Evolutionary conservation across 1,140 invertebrate genomes (phyloP).

Genomic region (Diorhabda carinulata): DNA sequence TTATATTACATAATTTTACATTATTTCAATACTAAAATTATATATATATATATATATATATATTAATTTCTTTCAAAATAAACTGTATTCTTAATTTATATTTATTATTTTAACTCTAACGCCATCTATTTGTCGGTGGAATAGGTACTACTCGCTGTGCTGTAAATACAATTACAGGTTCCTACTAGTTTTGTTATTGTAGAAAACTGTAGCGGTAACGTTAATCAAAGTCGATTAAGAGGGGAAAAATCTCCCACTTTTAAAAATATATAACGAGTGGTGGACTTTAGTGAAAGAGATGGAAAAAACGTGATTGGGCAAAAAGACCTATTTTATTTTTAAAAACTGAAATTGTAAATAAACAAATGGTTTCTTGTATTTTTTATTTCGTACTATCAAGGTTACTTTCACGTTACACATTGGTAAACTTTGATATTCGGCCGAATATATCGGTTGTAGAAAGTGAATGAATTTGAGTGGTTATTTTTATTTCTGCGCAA

Average conservation of each 20-base stretch:
- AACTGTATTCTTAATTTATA: no score
- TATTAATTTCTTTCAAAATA: no score
- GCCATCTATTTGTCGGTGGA: no score
- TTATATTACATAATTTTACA: no score
- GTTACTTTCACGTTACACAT: neutral
- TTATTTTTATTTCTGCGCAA: neutral
- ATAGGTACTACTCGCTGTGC: no score
- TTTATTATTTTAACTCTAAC: no score
- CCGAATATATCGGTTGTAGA: neutral
- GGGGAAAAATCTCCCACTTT: neutral
- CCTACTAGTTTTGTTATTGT: no score
- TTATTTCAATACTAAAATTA: no score
- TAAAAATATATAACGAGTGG: neutral
- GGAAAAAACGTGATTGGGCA: neutral
- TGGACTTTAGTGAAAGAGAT: neutral
- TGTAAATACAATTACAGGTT: no score
- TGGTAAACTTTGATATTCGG: neutral
- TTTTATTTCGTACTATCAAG: neutral
- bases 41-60: no score
- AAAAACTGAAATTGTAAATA: neutral
- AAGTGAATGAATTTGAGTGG: neutral
- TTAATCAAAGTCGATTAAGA: no score
- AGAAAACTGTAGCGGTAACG: no score
- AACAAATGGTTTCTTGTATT: neutral
- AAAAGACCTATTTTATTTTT: neutral